Evolutionary conservation across 2,888 invertebrate genomes (phyloP).

Genomic region (Diloba caeruleocephala): DNA sequence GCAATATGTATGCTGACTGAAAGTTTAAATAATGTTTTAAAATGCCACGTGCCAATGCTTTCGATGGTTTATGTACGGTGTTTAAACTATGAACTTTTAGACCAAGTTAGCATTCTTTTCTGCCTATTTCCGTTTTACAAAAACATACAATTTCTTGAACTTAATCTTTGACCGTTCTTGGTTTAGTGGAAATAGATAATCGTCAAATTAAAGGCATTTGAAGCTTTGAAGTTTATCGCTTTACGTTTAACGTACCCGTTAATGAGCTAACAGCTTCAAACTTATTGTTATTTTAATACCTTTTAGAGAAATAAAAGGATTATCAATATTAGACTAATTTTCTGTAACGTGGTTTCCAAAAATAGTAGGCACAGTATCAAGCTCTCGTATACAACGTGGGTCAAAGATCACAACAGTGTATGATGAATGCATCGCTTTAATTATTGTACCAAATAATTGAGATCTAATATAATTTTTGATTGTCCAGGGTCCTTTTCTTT

Average conservation of each 20-base stretch:
- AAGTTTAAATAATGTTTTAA: too few species aligned
- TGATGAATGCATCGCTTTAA: background rate
- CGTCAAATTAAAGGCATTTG: constrained; percentile 37
- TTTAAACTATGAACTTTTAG: too few species aligned
- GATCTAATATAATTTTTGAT: background rate
- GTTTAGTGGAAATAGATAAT: constrained; percentile 44
- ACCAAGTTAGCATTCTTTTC: too few species aligned
- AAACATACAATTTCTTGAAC: background rate
- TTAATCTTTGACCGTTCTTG: constrained; percentile 24
- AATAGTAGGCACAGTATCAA: background rate
- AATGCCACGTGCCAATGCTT: too few species aligned
- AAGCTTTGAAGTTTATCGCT: constrained; percentile 41
- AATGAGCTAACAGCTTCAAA: constrained; percentile 39
- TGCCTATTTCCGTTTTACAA: too few species aligned
- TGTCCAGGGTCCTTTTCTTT: too few species aligned
- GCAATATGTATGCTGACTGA: too few species aligned
- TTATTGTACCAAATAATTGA: background rate
- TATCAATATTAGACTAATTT: background rate
- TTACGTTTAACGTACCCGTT: constrained; percentile 21
- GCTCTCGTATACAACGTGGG: background rate
- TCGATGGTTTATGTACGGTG: too few species aligned
- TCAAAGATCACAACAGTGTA: background rate
- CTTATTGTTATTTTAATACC: constrained; percentile 3
- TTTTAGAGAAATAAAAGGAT: background rate
- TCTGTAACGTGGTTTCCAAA: background rate